A percentile compares a stretch with the other conserved stretches of the same genome.
Conservation (phyloP, 53 echinoderm and acorn worm genomes). For the Echinometra lucunter region DNA sequence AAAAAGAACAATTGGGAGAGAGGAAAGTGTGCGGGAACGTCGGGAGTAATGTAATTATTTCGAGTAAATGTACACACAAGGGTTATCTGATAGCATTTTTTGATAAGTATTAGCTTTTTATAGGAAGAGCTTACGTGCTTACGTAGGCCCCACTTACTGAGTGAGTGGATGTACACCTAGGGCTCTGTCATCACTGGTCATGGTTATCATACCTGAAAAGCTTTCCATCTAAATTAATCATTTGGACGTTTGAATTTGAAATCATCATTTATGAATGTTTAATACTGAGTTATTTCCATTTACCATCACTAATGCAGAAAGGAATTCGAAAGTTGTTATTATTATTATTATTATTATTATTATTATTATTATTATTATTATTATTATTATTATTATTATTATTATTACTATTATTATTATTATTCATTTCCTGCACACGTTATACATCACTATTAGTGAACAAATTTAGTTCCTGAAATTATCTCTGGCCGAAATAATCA, state of each 20-base stretch:
- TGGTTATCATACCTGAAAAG: no score
- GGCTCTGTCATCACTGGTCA: not conserved
- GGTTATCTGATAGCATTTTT: constrained; percentile 25
- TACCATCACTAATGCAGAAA: not conserved
- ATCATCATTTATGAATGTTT: not conserved
- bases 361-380: no score
- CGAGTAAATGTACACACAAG: constrained; percentile 9
- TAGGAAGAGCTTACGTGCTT: not conserved
- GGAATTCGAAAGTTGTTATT: no score
- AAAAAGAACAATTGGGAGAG: not conserved
- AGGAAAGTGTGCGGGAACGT: not conserved
- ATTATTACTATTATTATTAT: no score
- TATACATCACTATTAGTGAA: not conserved
- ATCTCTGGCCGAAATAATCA: not conserved
- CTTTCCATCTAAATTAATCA: no score
- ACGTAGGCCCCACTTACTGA: not conserved
- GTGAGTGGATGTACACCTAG: not conserved
- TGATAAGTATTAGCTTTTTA: not conserved
- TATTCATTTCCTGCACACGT: no score
- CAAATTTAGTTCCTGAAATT: not conserved
- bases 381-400: no score
- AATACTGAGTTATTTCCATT: not conserved
- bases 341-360: no score
- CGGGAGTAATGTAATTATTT: constrained; percentile 1
- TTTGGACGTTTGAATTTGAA: not conserved